phyloP scores from a whole-genome alignment of 2,113 vertebrate species.

The Spea multiplicata region DNA sequence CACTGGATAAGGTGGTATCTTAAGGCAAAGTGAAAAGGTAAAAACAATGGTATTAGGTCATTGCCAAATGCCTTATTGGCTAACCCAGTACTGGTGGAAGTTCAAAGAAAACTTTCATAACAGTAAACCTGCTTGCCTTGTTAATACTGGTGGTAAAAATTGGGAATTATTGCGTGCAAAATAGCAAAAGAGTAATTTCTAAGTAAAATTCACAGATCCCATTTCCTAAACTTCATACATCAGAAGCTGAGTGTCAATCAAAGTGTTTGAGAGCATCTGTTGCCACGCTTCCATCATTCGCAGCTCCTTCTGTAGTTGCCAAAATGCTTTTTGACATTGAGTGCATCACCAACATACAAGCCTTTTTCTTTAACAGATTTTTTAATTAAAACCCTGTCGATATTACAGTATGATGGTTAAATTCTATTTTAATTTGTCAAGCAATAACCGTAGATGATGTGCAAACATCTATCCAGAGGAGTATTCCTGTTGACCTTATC shows the following conservation, averaged over 20 bases:
- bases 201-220: too few relatives aligned
- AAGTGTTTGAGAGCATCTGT: not conserved
- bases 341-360: not conserved
- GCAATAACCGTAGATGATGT: constrained; percentile 3
- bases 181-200: too few relatives aligned
- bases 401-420: not conserved
- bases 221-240: too few relatives aligned
- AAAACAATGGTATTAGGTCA: too few relatives aligned
- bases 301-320: not conserved
- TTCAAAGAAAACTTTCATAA: too few relatives aligned
- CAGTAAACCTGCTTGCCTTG: too few relatives aligned
- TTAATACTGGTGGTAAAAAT: too few relatives aligned
- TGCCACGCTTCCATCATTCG: not conserved
- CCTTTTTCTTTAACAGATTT: not conserved
- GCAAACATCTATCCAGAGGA: not conserved
- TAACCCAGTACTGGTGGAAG: too few relatives aligned
- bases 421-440: not conserved
- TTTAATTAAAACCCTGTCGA: not conserved
- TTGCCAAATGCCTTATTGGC: too few relatives aligned
- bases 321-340: not conserved
- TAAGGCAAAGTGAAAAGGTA: too few relatives aligned
- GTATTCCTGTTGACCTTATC: not conserved
- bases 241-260: not conserved
- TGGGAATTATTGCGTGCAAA: too few relatives aligned
- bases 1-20: too few relatives aligned